These are phyloP conservation scores for Amblyjoppa fuscipennis DNA, from an alignment of 2,888 invertebrate species.

Conservation along the genomic window DNA sequence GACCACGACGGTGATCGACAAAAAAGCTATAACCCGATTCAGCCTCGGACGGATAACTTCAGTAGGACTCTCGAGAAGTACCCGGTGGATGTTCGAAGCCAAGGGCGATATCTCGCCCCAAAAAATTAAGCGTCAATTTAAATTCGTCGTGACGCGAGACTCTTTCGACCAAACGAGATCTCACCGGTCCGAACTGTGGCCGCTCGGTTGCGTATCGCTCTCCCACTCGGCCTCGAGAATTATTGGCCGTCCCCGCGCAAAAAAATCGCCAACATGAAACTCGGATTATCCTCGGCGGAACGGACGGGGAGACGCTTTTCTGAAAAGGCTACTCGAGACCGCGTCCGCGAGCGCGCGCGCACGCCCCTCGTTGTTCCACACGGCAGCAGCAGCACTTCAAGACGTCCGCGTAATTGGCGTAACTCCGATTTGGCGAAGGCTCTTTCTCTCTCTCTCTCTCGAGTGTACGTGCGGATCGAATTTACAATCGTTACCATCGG, in stretches of 20 bases:
- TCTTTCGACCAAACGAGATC: constrained; percentile 35
- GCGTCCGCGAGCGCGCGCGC: constrained; percentile 5
- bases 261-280: constrained; percentile 59
- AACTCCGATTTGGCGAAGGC: constrained; percentile 67
- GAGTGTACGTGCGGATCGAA: constrained; percentile 66
- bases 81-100: neutral
- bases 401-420: constrained; percentile 68
- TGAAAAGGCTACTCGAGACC: constrained; percentile 57
- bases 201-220: constrained; percentile 18
- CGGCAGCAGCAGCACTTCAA: constrained; percentile 51
- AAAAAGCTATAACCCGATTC: constrained; percentile 67
- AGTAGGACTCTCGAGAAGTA: constrained; percentile 50
- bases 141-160: constrained; percentile 65
- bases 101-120: constrained; percentile 22
- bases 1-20: constrained; percentile 27
- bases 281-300: constrained; percentile 33
- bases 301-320: constrained; percentile 56
- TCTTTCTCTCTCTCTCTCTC: constrained; percentile 26
- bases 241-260: constrained; percentile 18
- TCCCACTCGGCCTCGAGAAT: constrained; percentile 35
- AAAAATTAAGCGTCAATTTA: constrained; percentile 70
- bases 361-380: constrained; percentile 38
- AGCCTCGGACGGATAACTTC: constrained; percentile 56
- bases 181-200: constrained; percentile 12
- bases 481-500: constrained; percentile 68